Conservation (phyloP, 2,797 vertebrate genomes). For the Sebastes hubbsi region DNA sequence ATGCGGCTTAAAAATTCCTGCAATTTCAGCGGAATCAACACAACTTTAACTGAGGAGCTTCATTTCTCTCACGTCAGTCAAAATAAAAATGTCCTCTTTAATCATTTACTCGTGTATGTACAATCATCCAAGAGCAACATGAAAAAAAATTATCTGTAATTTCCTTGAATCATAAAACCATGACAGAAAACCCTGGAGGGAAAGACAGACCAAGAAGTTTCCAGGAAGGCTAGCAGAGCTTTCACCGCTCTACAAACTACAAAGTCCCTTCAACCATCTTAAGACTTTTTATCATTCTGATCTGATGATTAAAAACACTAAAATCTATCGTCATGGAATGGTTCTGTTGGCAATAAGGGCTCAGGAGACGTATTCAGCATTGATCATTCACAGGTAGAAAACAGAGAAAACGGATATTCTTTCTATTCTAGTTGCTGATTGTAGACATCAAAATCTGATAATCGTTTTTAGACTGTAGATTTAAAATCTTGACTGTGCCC, state of each 20-base stretch:
- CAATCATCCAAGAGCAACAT: slow-evolving; percentile 46
- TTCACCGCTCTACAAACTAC: background rate
- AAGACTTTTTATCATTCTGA: background rate
- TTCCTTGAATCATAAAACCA: background rate
- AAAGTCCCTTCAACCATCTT: background rate
- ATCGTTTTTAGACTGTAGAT: slow-evolving; percentile 11
- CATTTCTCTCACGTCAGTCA: background rate
- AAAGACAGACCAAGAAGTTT: background rate
- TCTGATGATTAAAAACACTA: background rate
- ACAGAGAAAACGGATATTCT: background rate
- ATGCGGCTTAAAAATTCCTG: background rate
- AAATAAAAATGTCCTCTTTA: slow-evolving; percentile 23
- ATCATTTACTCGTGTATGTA: slow-evolving; percentile 58
- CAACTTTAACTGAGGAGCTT: background rate
- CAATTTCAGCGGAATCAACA: slow-evolving; percentile 19
- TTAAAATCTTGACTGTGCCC: background rate
- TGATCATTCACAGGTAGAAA: slow-evolving; percentile 10
- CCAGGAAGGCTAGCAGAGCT: background rate
- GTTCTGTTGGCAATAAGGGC: background rate
- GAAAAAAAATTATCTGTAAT: background rate
- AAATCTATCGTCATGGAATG: background rate
- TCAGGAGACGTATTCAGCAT: background rate
- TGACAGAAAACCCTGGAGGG: background rate
- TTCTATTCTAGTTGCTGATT: slow-evolving; percentile 30
- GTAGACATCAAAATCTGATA: background rate